Percentiles rank a stretch among this genome's conserved stretches.
These are phyloP conservation scores for Gallinago media DNA, from an alignment of 2,113 vertebrate genomes.

Conservation along the genomic window DNA sequence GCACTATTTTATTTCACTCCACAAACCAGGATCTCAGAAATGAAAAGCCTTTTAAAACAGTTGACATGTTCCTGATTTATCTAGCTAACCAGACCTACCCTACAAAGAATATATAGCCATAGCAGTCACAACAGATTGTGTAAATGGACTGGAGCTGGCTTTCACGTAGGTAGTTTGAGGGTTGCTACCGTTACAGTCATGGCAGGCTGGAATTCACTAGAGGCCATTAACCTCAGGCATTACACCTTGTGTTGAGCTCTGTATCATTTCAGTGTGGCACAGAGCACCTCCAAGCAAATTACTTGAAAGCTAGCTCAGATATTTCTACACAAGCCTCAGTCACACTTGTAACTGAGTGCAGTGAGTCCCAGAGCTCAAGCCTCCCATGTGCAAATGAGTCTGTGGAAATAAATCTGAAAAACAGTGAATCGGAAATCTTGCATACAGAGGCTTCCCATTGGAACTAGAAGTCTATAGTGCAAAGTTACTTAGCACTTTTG, in stretches of 20 bases:
- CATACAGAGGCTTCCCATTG: neutral
- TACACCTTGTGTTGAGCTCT: neutral
- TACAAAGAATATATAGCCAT: neutral
- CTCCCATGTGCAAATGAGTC: neutral
- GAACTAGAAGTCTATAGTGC: neutral
- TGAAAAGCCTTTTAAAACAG: conserved; percentile 9
- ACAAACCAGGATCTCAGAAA: neutral
- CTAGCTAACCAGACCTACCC: neutral
- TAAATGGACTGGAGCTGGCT: neutral
- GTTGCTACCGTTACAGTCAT: neutral
- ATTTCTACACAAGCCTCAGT: neutral
- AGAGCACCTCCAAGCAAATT: neutral
- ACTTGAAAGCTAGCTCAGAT: neutral
- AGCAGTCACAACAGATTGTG: neutral
- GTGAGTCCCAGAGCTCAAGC: neutral
- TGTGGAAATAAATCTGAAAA: neutral
- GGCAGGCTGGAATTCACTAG: neutral
- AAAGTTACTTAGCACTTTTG: neutral
- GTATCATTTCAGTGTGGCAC: neutral
- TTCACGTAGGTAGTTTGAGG: neutral
- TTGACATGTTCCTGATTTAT: conserved; percentile 2
- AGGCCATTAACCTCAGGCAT: neutral
- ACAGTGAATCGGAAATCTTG: neutral
- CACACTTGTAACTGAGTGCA: neutral
- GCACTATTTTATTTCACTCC: neutral